A percentile compares a stretch with the other conserved stretches of the same genome.
Conservation (phyloP, 2,888 invertebrate species). For the Willowsia nigromaculata region DNA sequence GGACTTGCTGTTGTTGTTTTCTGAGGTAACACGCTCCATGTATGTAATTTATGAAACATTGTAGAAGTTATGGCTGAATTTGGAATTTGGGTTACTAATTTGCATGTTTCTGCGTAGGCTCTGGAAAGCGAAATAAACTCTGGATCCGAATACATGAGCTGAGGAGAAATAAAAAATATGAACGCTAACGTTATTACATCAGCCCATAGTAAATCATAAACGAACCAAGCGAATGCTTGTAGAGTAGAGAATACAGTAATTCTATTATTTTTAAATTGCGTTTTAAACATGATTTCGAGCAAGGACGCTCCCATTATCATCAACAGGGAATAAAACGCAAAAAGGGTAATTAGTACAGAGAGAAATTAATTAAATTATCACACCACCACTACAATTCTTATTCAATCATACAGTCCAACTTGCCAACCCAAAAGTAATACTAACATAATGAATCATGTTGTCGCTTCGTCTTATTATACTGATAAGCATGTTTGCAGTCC, state of each 20-base stretch:
- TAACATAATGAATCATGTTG: background rate
- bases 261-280: no score
- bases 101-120: background rate
- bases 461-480: background rate
- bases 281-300: background rate
- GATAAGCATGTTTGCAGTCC: background rate
- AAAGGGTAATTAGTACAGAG: background rate
- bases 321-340: background rate
- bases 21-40: background rate
- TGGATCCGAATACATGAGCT: background rate
- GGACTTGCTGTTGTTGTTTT: background rate
- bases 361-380: conserved; percentile 5
- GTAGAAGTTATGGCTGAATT: background rate
- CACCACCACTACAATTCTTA: background rate
- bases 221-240: no score
- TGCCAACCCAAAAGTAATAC: background rate
- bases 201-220: no score
- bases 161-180: no score
- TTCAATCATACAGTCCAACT: background rate
- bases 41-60: background rate
- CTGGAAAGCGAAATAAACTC: background rate
- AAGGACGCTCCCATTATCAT: background rate
- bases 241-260: no score
- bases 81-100: background rate
- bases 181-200: no score